These are phyloP conservation scores for Crioceris asparagi DNA, from an alignment of 2,888 invertebrate species.

Conservation along the genomic window DNA sequence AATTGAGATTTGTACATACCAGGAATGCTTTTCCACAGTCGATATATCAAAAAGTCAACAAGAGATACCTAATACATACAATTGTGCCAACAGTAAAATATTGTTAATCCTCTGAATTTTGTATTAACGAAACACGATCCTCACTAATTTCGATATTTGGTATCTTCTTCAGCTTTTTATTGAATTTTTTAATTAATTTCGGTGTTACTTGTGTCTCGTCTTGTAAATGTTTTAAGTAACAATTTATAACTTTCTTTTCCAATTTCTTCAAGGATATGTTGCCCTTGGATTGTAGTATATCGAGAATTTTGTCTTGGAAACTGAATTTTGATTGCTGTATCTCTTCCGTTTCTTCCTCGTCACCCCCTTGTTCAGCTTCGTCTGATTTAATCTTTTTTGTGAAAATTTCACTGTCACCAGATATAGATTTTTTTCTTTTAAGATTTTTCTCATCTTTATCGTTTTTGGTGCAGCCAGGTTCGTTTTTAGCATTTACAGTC, in stretches of 20 bases:
- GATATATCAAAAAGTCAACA: no score
- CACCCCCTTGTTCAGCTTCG: slow-evolving; percentile 3
- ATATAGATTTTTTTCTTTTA: neutral
- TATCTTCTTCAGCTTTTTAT: slow-evolving; percentile 59
- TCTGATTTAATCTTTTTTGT: neutral
- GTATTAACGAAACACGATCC: slow-evolving; percentile 36
- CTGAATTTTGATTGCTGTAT: slow-evolving; percentile 17
- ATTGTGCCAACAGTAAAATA: no score
- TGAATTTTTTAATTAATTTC: slow-evolving; percentile 58
- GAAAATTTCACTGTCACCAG: neutral
- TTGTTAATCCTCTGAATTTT: neutral
- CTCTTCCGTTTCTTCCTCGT: slow-evolving; percentile 14
- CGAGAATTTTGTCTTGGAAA: slow-evolving; percentile 24
- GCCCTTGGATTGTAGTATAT: slow-evolving; percentile 45
- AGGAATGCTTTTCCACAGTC: no score
- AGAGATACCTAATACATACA: no score
- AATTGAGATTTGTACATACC: no score
- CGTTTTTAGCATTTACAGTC: no score
- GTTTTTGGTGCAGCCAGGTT: no score
- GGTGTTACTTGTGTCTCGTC: slow-evolving; percentile 43
- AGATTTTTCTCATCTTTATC: neutral
- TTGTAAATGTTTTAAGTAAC: slow-evolving; percentile 44
- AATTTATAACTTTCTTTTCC: slow-evolving; percentile 62
- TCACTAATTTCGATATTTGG: slow-evolving; percentile 51
- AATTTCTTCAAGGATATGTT: slow-evolving; percentile 57